Base-by-base conservation (phyloP, 2,113 vertebrate genomes). In the Callaeas wilsoni region DNA sequence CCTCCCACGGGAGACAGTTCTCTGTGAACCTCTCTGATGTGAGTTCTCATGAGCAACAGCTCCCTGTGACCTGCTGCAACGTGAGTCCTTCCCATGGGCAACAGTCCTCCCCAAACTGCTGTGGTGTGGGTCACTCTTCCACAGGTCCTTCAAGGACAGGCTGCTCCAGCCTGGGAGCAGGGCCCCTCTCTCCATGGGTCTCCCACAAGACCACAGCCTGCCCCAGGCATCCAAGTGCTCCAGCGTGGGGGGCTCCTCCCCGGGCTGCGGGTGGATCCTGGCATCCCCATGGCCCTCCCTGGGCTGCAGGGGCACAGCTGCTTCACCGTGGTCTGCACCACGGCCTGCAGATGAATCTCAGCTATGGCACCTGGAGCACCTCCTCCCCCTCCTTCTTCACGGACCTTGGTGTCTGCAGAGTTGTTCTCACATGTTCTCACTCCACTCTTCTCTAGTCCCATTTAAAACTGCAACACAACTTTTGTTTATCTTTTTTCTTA, bases 21-120 rank as follows among this genome's bases (percentile, higher is more conserved):
- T 21, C 20, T 15, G 10, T 6, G 15, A 59, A 5, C 25, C 16
- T 35, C 35, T 30, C 19, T 44, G n/a, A 0, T 0, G 9, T 49
- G 79, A 60, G 23, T 46, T 50, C 29, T 49, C 35, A 41, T 0
- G 6, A 47, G 17, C 64, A 27, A 2, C n/a, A 68, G 53, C 20
- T 59, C 30, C 44, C 44, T 27, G 23, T 33, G 52, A 5, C 8
- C 74, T 57, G 78, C 78, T 81, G 64, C n/a, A 13, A 1, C 0
- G 1, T 18, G 64, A 57, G 42, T 20, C 41, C 52, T 26, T 56
- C 78, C 52, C n/a, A 6, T 10, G 41, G 62, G 75, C 7, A 46
- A 4, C 41, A 56, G 22, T 4, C 21, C 27, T 21, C 7, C 47
- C 21, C 27, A 26, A 0, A 3, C 57, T 50, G 57, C 74, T 77